These are phyloP conservation scores for Cuniculus paca DNA, from an alignment of 2,797 vertebrate genomes.

Conservation along the genomic window DNA sequence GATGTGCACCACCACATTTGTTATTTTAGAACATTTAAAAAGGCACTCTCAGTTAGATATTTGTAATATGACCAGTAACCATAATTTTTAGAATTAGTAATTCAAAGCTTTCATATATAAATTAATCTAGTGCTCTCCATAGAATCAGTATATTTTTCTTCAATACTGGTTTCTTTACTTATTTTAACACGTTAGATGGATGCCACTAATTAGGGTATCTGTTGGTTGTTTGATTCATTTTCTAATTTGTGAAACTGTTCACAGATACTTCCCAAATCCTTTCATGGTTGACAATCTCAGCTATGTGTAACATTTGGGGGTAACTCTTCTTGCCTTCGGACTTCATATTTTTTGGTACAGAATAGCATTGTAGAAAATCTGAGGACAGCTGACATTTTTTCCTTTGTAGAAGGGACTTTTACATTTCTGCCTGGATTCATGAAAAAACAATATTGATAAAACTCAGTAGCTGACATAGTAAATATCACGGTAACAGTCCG, in stretches of 20 bases:
- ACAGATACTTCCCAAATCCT: neutral
- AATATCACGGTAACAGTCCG: neutral
- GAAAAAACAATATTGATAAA: neutral
- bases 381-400: neutral
- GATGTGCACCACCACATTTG: neutral
- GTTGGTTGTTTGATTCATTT: neutral
- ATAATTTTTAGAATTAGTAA: neutral
- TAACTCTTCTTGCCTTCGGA: neutral
- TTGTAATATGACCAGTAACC: neutral
- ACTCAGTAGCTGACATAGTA: neutral
- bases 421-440: neutral
- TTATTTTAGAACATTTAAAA: neutral
- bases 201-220: neutral
- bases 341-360: neutral
- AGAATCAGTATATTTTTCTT: neutral
- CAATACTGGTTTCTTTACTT: neutral
- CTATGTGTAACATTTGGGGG: neutral
- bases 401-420: neutral
- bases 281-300: neutral
- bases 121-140: neutral
- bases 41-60: neutral
- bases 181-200: neutral
- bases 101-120: neutral
- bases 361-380: neutral
- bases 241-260: neutral